Base-by-base conservation (phyloP, 2,888 invertebrate species). In the Lepetodrilus schrolli region DNA sequence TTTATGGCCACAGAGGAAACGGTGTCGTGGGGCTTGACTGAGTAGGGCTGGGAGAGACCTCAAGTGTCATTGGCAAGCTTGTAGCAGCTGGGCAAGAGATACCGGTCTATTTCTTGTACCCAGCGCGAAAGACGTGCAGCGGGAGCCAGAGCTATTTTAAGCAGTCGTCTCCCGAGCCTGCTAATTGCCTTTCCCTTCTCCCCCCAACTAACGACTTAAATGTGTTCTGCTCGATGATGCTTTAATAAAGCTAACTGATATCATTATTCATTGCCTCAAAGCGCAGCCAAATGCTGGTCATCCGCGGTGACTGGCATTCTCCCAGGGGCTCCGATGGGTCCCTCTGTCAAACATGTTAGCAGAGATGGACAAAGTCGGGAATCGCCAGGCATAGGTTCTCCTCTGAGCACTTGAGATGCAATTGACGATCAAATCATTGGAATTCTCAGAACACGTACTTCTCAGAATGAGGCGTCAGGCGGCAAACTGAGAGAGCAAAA, bases 201-300 rank as follows among this genome's bases (percentile, higher is more conserved):
- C 37, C n/a, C 8, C 26, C 69, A 70, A 65, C 68, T 76, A 74
- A 76, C 74, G 74, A 74, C 70, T 51, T 68, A 51, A 66, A 68
- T 47, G 76, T 71, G 71, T 69, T 58, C 50, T 66, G 65, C 47
- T 70, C 43, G 81, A 79, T 81, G 81, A 80, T 70, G 79, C 82
- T 78, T 82, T 83, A 84, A 84, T 83, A 79, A 75, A 81, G 82
- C 83, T 84, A 84, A 77, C 82, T 76, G 78, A 78, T 79, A 77
- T 82, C 81, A 82, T 84, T 82, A 82, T 76, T 72, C 78, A 76
- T 72, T 65, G 66, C 66, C 66, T 68, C 47, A 47, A 47, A 68
- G 68, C 68, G 47, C 38, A 38, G 26, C n/a, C 23, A 38, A 17
- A 38, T 38, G 26, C 68, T 47, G 23, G 26, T n/a, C n/a, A 30